Conservation (phyloP, 2,797 vertebrate species). For the Oreochromis grahami region DNA sequence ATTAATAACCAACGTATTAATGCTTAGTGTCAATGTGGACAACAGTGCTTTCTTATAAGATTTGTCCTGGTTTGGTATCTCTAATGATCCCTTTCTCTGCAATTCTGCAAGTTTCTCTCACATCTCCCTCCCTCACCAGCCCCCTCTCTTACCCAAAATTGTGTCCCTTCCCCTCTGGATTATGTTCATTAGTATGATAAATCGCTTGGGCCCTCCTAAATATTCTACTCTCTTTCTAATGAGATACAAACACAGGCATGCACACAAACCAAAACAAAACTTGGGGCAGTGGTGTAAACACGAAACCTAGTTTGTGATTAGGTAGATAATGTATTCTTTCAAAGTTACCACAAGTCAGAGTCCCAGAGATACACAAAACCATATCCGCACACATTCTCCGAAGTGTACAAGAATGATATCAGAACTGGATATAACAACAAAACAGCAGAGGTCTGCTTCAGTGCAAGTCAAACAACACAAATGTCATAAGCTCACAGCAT, state of each 20-base stretch:
- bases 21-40: background rate
- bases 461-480: background rate
- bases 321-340: slow-evolving; percentile 17
- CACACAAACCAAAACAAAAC: slow-evolving; percentile 36
- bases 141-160: slow-evolving; percentile 9
- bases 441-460: background rate
- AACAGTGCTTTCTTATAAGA: background rate
- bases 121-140: background rate
- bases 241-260: slow-evolving; percentile 1
- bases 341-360: background rate
- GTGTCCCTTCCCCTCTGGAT: slow-evolving; percentile 31
- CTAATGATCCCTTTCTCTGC: background rate
- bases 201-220: slow-evolving; percentile 45
- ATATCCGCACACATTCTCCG: background rate
- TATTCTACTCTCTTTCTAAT: slow-evolving; percentile 52
- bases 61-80: slow-evolving; percentile 11
- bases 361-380: background rate
- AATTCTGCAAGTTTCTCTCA: background rate
- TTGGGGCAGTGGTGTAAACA: slow-evolving; percentile 12
- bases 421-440: background rate
- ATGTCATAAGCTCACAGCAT: background rate
- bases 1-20: slow-evolving; percentile 4
- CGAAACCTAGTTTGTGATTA: slow-evolving; percentile 10
- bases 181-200: slow-evolving; percentile 58
- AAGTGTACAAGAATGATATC: background rate